Base-by-base conservation (phyloP, 2,888 invertebrate genomes). In the Entomobrya proxima region DNA sequence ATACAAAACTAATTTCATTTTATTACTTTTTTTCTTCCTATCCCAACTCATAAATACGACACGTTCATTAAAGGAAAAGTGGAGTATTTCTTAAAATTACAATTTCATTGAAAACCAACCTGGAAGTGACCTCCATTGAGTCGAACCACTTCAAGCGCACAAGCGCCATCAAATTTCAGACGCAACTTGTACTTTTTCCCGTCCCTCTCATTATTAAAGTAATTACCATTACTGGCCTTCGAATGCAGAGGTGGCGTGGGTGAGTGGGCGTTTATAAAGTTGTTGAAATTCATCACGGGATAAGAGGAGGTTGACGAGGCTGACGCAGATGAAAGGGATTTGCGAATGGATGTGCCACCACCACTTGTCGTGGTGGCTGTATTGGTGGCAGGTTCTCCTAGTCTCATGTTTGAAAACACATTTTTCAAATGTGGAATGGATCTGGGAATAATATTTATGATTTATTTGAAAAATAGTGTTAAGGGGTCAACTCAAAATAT, bases 171-270 rank as follows among this genome's bases (percentile, higher is more conserved):
- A 85, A 90, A 90, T 77, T 90, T 90, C 27, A 90, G 77, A 85
- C 89, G 77, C 77, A 90, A 86, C 86, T 90, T 90, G 89, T 90
- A 90, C 85, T 90, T 89, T 87, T 89, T 90, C 52, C 89, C 89
- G 64, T 89, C 88, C 76, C 80, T 82, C 61, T 88, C 88, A 76
- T 88, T 88, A 55, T 84, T 81, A 75, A 88, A 87, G 52, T 87
- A 88, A 77, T 88, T 88, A 18, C 88, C 88, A 37, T 87, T 87
- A 64, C 80, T 86, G n/a, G 76, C 52, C n/a, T n/a, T n/a, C 24
- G 85, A 74, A 13, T 37, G 24, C 24, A 77, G 67, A 4, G 64
- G 79, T n/a, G 75, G 75, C 37, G 76, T 69, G 74, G 58, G 82
- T 77, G 80, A 40, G 21, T 86, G 83, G 76, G 77, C 76, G 55